Base-by-base conservation (phyloP, 2,797 vertebrate species). In the Champsocephalus esox region DNA sequence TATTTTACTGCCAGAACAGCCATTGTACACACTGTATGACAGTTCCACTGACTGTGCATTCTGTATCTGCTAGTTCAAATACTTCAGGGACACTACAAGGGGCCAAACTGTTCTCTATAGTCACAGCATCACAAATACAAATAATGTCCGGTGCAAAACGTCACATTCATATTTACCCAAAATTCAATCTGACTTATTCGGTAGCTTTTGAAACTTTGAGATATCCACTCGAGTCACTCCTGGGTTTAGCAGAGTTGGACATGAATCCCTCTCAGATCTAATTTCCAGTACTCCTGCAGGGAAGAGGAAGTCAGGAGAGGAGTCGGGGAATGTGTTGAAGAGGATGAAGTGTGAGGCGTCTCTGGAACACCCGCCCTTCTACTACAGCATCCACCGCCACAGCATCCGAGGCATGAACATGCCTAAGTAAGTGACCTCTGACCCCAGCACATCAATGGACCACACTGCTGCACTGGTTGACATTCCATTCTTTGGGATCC, bases 361-460 rank as follows among this genome's bases (percentile, higher is more conserved):
- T 12, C 62, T 94, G 48, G 97, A 98, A 64, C 98, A 99, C 32
- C 98, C 98, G 6, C 93, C 97, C 0, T 99, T 99, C 86, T 99
- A 99, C 92, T 99, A 99, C 93, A 99, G 98, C 83, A 95, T 99
- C 85, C 98, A 99, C 87, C 95, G 98, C 45, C 98, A 99, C 93
- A 98, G 98, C 84, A 98, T 99, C 88, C 94, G 97, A 65, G 97
- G 98, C 70, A 97, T 97, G 96, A 99, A 99, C 87, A 98, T 99
- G 96, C 98, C 98, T 61, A 99, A 99, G 98, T 99, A 92, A 96
- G 97, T 82, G 6, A 34, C 56, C 61, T n/a, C 11, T 49, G 28
- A 54, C 54, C 32, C 52, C 19, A 16, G 72, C 41, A 24, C 58
- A 43, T 44, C 19, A 21, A 12, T 60, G 58, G 14, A 41, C 34